Base-by-base conservation (phyloP, 2,113 vertebrate genomes). In the Asarcornis scutulata region DNA sequence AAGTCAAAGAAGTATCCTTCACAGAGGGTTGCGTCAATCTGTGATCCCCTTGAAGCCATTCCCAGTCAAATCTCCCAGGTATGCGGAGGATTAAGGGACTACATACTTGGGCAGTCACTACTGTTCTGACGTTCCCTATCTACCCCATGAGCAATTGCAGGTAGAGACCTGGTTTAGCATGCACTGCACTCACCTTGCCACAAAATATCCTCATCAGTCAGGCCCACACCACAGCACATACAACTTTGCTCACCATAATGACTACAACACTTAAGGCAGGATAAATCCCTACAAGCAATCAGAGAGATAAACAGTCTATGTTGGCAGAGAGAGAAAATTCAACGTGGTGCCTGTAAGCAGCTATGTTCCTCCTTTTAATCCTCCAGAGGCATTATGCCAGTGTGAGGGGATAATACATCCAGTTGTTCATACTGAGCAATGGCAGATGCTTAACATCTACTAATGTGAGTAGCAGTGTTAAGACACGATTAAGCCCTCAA, bases 1-100 rank as follows among this genome's bases (percentile, higher is more conserved):
- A 36, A 69, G 38, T 6, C 27, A 50, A 20, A 29, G 23, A 63
- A 56, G 17, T 2, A 27, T 44, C 62, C 32, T 52, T 56, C 72
- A 44, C 5, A 5, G 44, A 36, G 42, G 0, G 0, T 0, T 52
- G 27, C 6, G 25, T 14, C 81, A 50, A 6, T 1, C 36, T 36
- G 13, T 14, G 22, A 2, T 53, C 42, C 13, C 31, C 48, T 50
- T 8, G 38, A 31, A 82, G 59, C 38, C 50, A 77, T 11, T 36
- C 36, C 62, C 50, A 22, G 55, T 21, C 79, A 13, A 42, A 86
- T 23, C 40, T 59, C 76, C 46, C 64, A 74, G 36, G 7, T 3
- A 4, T 0, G 1, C 0, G 22, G 3, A 59, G 52, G 17, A 62
- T 2, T 89, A 75, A 62, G 40, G 26, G 31, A 40, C 44, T 36